Evolutionary conservation across 1,140 invertebrate genomes (phyloP), one percentile per base, ranked within the genome.

Genomic region (Zaprionus lachaisei): DNA sequence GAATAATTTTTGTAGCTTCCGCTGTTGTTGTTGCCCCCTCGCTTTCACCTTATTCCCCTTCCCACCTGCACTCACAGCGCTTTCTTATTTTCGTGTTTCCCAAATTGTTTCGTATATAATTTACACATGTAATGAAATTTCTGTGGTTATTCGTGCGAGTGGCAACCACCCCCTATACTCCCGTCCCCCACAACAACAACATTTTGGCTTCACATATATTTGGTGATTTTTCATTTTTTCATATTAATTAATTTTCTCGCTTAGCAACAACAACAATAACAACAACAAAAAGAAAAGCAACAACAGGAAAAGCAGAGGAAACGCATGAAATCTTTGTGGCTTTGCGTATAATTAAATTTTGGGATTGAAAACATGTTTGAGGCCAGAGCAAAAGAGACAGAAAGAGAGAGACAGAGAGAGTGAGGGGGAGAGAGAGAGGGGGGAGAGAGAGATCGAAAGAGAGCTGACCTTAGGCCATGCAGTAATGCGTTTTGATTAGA

Each of bases 101-200:
- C 31, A 75, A 83, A 89, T 78, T 74, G 63, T 78, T 72, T 67
- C 37, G 69, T 78, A 67, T 70, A 80, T 72, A 83, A 72, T 83
- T 89, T 78, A 86, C 80, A 89, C 61, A 80, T 80, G 73, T 86
- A 89, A 86, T 83, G 80, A 86, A 86, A 83, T 89, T 86, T 75
- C 68, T 80, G 77, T 61, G 84, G 73, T 80, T 83, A 63, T 55
- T 69, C 73, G 54, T 64, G 77, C 77, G 49, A 61, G 22, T 28
- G n/a, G 3, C 24, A 72, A 5, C 54, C 26, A 28, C 26, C 5
- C 51, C 28, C 28, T 24, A 12, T 31, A 47, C 61, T 4, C 28
- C 34, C 24, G 22, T 22, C 24, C 12, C 54, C 14, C 5, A 5
- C 5, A 6, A 4, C 38, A 62, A 22, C 72, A 79, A 62, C 68